A percentile compares a stretch with the other conserved stretches of the same genome.
Evolutionary conservation across 2,888 invertebrate genomes (phyloP).

Genomic region (Acrocyrtus sp.): DNA sequence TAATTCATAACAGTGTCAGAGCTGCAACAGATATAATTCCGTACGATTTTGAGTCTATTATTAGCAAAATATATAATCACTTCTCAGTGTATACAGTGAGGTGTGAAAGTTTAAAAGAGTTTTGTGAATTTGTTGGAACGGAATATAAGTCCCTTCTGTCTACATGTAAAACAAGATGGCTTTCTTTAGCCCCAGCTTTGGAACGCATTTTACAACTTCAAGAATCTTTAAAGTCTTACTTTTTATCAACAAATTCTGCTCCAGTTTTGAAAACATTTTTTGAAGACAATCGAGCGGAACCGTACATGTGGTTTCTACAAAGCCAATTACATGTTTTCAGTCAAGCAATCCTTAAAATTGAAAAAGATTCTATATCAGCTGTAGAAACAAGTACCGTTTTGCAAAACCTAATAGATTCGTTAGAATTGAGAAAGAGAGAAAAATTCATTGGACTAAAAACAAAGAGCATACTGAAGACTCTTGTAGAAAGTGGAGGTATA

Average conservation of each 20-base stretch:
- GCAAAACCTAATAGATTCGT: background rate
- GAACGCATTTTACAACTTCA: slow-evolving; percentile 34
- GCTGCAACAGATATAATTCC: slow-evolving; percentile 64
- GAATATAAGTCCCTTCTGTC: slow-evolving; percentile 62
- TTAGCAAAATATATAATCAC: slow-evolving; percentile 65
- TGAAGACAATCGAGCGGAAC: background rate
- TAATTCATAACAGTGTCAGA: slow-evolving; percentile 64
- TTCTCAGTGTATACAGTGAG: slow-evolving; percentile 65
- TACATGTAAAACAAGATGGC: slow-evolving; percentile 62
- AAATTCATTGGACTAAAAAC: slow-evolving; percentile 7
- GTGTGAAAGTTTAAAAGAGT: slow-evolving; percentile 64
- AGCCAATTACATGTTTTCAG: slow-evolving; percentile 14
- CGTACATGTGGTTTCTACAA: slow-evolving; percentile 30
- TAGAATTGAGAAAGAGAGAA: slow-evolving; percentile 4
- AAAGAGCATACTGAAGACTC: background rate
- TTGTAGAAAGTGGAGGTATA: background rate
- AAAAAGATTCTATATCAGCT: slow-evolving; percentile 17
- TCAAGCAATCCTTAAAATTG: slow-evolving; percentile 16
- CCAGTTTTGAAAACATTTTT: slow-evolving; percentile 19
- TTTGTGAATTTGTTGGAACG: slow-evolving; percentile 64
- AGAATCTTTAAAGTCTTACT: slow-evolving; percentile 28
- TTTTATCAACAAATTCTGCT: slow-evolving; percentile 15
- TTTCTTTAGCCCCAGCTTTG: slow-evolving; percentile 62
- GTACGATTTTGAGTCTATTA: slow-evolving; percentile 64
- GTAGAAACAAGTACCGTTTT: background rate